Percentiles rank a stretch among this genome's conserved stretches.
Conservation (phyloP, 2,888 invertebrate species). For the Drosophila nigricruria region DNA sequence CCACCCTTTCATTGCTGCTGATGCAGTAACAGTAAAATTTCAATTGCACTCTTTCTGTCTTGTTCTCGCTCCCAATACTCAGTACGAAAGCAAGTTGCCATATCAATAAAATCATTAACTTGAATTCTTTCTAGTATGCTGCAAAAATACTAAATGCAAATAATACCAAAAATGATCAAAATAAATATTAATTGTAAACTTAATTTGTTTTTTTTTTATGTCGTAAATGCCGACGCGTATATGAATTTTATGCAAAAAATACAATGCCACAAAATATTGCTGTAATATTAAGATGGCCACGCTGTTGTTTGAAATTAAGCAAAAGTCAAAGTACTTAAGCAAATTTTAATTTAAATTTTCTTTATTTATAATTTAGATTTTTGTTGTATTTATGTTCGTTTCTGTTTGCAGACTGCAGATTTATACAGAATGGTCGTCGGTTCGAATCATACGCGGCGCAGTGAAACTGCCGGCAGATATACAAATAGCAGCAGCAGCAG, state of each 20-base stretch:
- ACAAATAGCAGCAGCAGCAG: conserved; percentile 59
- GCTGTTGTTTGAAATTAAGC: neutral
- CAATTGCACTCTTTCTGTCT: conserved; percentile 28
- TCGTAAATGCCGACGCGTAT: neutral
- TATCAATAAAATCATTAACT: conserved; percentile 30
- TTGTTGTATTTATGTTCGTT: neutral
- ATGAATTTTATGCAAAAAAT: too few relatives aligned
- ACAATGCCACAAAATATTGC: neutral
- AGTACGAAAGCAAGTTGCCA: conserved; percentile 37
- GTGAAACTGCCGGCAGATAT: conserved; percentile 84
- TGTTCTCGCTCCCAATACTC: conserved; percentile 34
- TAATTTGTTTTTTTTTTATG: neutral
- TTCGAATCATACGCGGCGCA: conserved; percentile 84
- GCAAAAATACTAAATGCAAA: neutral
- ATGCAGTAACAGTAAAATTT: conserved; percentile 1
- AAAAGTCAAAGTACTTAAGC: neutral
- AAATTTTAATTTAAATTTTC: neutral
- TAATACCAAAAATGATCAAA: neutral
- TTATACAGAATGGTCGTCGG: conserved; percentile 84
- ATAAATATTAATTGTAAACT: neutral
- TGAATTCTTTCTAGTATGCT: conserved; percentile 18
- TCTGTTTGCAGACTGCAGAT: conserved; percentile 61
- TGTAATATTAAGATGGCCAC: neutral
- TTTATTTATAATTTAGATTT: neutral
- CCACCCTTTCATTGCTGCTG: conserved; percentile 12